Evolutionary conservation across 2,888 invertebrate genomes (phyloP).

Genomic region (Nymphalis polychloros): DNA sequence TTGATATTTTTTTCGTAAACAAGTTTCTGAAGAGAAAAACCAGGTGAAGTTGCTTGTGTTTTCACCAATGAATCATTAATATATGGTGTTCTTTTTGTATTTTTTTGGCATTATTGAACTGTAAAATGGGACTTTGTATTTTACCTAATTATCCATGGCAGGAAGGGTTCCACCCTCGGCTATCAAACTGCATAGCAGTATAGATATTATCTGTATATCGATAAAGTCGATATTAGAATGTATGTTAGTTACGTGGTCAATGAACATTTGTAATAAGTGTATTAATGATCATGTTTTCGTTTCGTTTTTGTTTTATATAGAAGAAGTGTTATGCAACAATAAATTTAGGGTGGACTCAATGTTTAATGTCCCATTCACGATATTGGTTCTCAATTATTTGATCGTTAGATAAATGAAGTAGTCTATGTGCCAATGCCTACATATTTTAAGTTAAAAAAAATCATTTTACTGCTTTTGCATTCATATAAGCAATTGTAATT

Average conservation of each 20-base stretch:
- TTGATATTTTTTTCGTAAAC: too few relatives aligned
- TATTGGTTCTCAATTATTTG: background rate
- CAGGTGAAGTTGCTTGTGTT: background rate
- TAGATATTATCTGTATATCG: background rate
- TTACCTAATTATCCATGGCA: slow-evolving; percentile 37
- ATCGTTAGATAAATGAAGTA: too few relatives aligned
- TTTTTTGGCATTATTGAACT: slow-evolving; percentile 31
- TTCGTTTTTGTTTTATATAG: background rate
- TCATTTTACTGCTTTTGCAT: too few relatives aligned
- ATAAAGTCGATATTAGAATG: slow-evolving; percentile 4
- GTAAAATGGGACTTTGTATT: slow-evolving; percentile 36
- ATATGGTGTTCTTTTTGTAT: background rate
- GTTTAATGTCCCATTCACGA: background rate
- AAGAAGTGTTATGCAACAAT: background rate
- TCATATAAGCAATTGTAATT: too few relatives aligned
- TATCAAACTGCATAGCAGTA: slow-evolving; percentile 6
- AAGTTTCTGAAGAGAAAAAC: too few relatives aligned
- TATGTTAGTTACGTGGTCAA: background rate
- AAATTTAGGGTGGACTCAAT: background rate
- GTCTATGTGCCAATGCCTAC: too few relatives aligned
- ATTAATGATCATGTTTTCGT: background rate
- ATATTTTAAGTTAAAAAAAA: too few relatives aligned
- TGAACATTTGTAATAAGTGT: slow-evolving; percentile 1
- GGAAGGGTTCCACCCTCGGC: slow-evolving; percentile 36
- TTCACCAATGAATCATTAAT: background rate